A percentile compares a stretch with the other conserved stretches of the same genome.
Conservation (phyloP, 2,888 invertebrate genomes). For the Arrhopalites spinosus region DNA sequence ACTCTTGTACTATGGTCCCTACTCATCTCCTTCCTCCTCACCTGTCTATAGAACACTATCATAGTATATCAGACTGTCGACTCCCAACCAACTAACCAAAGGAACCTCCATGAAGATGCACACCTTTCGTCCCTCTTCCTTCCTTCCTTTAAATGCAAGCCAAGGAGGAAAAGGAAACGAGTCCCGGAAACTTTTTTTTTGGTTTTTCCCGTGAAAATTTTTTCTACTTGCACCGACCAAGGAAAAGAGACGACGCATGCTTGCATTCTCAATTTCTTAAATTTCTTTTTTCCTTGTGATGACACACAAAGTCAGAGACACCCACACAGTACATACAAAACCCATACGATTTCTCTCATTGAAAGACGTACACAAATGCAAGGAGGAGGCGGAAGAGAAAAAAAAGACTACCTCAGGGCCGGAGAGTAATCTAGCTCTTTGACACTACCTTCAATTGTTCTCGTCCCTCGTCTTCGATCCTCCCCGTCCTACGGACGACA, state of each 20-base stretch:
- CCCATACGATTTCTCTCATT: background rate
- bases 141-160: conserved; percentile 16
- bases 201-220: conserved; percentile 19
- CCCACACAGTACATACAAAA: conserved; percentile 7
- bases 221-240: background rate
- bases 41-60: background rate
- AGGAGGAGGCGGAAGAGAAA: background rate
- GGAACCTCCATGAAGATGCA: background rate
- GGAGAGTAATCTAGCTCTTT: conserved; percentile 13
- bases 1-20: background rate
- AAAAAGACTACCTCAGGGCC: background rate
- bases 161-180: background rate
- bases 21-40: background rate
- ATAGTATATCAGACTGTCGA: background rate
- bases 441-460: conserved; percentile 17
- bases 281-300: conserved; percentile 17
- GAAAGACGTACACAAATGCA: background rate
- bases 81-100: background rate
- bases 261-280: conserved; percentile 34
- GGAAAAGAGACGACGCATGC: conserved; percentile 26
- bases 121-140: background rate
- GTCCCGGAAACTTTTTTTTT: conserved; percentile 25
- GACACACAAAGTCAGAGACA: background rate
- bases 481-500: background rate
- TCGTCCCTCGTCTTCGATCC: background rate